Evolutionary conservation across 2,888 invertebrate species (phyloP), one percentile per base, ranked within the genome.

Genomic region (Pimpla rufipes): DNA sequence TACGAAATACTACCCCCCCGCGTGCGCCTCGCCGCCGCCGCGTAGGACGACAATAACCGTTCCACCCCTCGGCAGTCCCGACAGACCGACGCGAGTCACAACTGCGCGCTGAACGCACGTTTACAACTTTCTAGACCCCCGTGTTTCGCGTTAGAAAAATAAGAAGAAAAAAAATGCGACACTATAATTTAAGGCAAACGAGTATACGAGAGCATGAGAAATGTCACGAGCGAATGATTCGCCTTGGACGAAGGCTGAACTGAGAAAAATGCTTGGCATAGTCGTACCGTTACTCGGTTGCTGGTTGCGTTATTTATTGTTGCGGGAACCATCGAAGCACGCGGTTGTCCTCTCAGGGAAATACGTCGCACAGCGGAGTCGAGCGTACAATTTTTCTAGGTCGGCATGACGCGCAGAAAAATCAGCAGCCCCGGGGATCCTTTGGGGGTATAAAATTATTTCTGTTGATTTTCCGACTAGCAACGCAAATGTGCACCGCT

Each of bases 61-160:
- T 16, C 23, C 45, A 50, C 55, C 42, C 11, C 13, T n/a, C n/a
- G n/a, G n/a, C 21, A 23, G 75, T 66, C 83, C 76, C 66, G 52
- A 42, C 10, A 52, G 83, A 55, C 45, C 67, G 68, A 52, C 73
- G 40, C 67, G 68, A 73, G 68, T 62, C 75, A 21, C 11, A 42
- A 67, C 76, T 67, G 73, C 40, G 62, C 67, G 18, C 35, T 21
- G 37, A 79, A 73, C 75, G 59, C 57, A 6, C 79, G 21, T 76
- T 76, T 76, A 45, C 76, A 79, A 79, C 66, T 71, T 76, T 79
- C 37, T 37, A 62, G 59, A n/a, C 67, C 67, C 18, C 35, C 42
- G n/a, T 35, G 29, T 7, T 64, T 18, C 29, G 23, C 50, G 57
- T 6, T 16, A 35, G 18, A 18, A 42, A 21, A 18, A 47, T 37